These are phyloP conservation scores for Hormaphis cornu DNA, from an alignment of 1,140 invertebrate species.

Conservation along the genomic window DNA sequence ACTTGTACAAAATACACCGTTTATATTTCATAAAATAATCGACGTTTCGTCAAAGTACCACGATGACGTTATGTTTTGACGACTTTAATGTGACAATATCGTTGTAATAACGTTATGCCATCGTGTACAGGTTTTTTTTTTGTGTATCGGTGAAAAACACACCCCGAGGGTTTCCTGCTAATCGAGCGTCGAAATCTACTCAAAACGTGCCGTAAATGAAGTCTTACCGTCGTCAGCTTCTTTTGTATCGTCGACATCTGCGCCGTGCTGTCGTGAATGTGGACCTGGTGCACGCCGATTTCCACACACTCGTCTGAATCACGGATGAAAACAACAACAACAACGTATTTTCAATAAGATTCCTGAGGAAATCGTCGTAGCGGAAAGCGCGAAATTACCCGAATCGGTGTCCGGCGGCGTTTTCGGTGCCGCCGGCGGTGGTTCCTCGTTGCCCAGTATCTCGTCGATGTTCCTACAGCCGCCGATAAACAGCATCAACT, in stretches of 20 bases:
- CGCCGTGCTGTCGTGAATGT: slow-evolving; percentile 65
- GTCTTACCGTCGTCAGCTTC: slow-evolving; percentile 17
- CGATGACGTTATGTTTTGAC: too few species aligned
- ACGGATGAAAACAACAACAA: not conserved
- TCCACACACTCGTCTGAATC: slow-evolving; percentile 37
- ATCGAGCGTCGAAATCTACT: too few species aligned
- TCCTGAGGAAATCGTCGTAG: too few species aligned
- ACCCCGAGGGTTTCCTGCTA: too few species aligned
- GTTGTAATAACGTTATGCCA: too few species aligned
- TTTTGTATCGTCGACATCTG: slow-evolving; percentile 43
- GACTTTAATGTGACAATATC: too few species aligned
- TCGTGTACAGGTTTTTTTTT: too few species aligned
- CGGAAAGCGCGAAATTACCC: not conserved
- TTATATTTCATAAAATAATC: too few species aligned
- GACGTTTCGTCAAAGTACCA: too few species aligned
- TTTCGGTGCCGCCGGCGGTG: slow-evolving; percentile 36
- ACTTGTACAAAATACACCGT: too few species aligned
- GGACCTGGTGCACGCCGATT: slow-evolving; percentile 60
- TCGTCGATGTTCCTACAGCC: slow-evolving; percentile 74
- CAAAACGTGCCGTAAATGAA: too few species aligned
- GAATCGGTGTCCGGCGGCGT: slow-evolving; percentile 29
- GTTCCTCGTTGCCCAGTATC: slow-evolving; percentile 52
- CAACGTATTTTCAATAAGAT: not conserved
- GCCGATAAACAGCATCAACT: slow-evolving; percentile 58
- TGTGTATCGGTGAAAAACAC: too few species aligned